Evolutionary conservation across 2,797 vertebrate genomes (phyloP), one percentile per base, ranked within the genome.

Genomic region (Lerista edwardsae): DNA sequence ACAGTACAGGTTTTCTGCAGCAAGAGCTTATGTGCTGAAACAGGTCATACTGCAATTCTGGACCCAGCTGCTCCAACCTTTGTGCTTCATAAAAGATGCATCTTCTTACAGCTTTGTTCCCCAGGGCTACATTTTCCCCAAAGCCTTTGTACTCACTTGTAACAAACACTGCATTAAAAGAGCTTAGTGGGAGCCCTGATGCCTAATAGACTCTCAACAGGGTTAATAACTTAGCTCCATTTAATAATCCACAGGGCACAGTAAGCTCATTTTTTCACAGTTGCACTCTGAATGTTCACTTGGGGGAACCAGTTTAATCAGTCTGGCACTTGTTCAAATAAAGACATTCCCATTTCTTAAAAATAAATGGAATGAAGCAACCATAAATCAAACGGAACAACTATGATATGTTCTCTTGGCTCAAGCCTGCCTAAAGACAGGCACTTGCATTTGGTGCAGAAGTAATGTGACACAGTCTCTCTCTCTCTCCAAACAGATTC

Each of bases 161-260:
- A 34, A 57, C 25, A 69, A 84, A 68, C 74, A 88, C 68, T 76
- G 89, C 91, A 80, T 91, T 87, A 82, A 78, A 71, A 10, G 84
- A 88, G 85, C 31, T 79, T 93, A 85, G 75, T 85, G 34, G 90
- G 91, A 89, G 85, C 88, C 73, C 85, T 72, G 88, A 57, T 91
- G 91, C 87, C 65, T 88, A 87, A 94, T 91, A 90, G 86, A 57
- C 91, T 95, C 94, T 89, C 93, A 91, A 81, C 82, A 88, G 83
- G 90, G 92, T 93, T 95, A 96, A 96, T 97, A 96, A 96, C 91
- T 94, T 90, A 82, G 89, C 27, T 88, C n/a, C 88, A 89, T 90
- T 91, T 87, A 90, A 90, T 92, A 91, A 95, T 95, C 93, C 93
- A 92, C 92, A 0, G 61, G 83, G 83, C 90, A 89, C 91, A 81